A percentile compares a stretch with the other conserved stretches of the same genome.
Evolutionary conservation across 35 echinoderm and acorn worm genomes (phyloP).

Genomic region (Anneissia japonica): DNA sequence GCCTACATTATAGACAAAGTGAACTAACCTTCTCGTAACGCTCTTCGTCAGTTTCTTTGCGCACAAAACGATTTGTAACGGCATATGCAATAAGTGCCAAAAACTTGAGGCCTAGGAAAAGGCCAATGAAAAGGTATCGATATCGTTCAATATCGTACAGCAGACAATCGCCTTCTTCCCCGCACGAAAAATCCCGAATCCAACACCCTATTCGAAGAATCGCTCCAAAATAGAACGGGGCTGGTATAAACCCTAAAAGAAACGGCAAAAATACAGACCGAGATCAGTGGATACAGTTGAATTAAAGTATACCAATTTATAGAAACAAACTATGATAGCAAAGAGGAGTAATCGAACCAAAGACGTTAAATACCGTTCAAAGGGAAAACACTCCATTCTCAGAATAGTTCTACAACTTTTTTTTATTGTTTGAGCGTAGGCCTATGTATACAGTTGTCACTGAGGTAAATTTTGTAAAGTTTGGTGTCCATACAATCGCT

Average conservation of each 20-base stretch:
- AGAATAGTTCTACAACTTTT: too few relatives aligned
- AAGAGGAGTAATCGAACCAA: too few relatives aligned
- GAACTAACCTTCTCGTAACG: neutral
- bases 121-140: neutral
- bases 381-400: too few relatives aligned
- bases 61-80: neutral
- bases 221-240: neutral
- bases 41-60: neutral
- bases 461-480: too few relatives aligned
- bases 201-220: neutral
- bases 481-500: too few relatives aligned
- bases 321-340: too few relatives aligned
- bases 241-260: neutral
- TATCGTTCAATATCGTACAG: neutral
- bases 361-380: too few relatives aligned
- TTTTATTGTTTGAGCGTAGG: too few relatives aligned
- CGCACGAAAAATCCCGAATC: conserved; percentile 1
- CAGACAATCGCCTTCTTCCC: neutral
- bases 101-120: neutral
- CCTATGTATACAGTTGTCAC: too few relatives aligned
- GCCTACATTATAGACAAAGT: neutral
- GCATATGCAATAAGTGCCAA: neutral
- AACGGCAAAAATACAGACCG: too few relatives aligned
- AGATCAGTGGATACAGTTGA: too few relatives aligned
- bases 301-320: too few relatives aligned